phyloP scores from a whole-genome alignment of 1,140 invertebrate genomes.

The Zaprionus kolodkinae region DNA sequence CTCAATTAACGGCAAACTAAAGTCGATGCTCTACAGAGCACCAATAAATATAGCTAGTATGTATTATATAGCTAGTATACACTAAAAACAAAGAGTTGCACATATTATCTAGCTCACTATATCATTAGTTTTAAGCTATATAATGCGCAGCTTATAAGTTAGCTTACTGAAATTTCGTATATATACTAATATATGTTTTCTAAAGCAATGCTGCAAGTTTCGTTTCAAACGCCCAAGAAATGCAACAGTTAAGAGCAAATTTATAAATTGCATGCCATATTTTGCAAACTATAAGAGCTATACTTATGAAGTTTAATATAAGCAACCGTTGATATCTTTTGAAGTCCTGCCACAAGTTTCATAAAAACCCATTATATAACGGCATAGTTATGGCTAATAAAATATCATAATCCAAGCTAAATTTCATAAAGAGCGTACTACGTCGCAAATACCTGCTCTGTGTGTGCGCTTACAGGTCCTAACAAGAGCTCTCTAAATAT shows the following conservation, averaged over 20 bases:
- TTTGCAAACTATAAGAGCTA: not conserved
- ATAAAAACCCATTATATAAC: not conserved
- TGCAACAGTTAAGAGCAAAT: not conserved
- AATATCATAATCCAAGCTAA: not conserved
- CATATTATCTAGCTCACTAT: no score
- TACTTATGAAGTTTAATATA: not conserved
- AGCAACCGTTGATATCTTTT: not conserved
- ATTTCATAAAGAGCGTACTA: not conserved
- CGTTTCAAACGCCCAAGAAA: not conserved
- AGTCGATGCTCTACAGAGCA: no score
- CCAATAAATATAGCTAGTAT: no score
- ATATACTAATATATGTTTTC: no score
- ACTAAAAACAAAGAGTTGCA: no score
- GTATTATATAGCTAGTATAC: no score
- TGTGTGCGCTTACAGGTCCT: constrained; percentile 2
- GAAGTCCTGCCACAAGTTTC: not conserved
- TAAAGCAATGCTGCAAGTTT: not conserved
- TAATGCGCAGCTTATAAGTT: not conserved
- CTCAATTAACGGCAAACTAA: no score
- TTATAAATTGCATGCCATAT: no score
- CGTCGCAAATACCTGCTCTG: not conserved
- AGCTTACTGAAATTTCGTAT: not conserved
- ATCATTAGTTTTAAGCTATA: no score
- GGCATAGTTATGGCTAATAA: no score
- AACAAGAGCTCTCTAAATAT: constrained; percentile 36